A percentile compares a stretch with the other conserved stretches of the same genome.
phyloP scores from a whole-genome alignment of 2,113 vertebrate genomes.

The Mormyrus lacerda region DNA sequence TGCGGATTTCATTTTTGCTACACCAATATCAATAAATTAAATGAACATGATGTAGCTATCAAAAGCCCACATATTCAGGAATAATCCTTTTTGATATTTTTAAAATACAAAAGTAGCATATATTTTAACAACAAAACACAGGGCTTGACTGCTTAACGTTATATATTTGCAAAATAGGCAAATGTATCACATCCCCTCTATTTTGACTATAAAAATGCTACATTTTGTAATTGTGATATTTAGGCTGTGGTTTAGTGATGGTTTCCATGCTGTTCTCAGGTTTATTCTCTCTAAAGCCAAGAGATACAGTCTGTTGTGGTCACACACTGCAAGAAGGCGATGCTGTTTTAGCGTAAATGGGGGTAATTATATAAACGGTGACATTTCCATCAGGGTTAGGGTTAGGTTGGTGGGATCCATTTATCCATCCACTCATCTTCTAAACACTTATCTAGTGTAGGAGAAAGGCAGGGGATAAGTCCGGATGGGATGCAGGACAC shows the following conservation, averaged over 20 bases:
- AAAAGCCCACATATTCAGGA: not conserved
- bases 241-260: not conserved
- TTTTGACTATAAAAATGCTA: constrained; percentile 8
- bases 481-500: not conserved
- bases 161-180: constrained; percentile 1
- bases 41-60: not conserved
- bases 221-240: not conserved
- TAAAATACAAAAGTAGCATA: not conserved
- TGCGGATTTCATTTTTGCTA: not conserved
- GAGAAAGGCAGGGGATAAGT: not conserved
- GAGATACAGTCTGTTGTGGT: not conserved
- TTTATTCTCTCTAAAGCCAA: not conserved
- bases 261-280: not conserved
- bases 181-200: not conserved
- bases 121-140: not conserved
- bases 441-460: not conserved
- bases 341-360: not conserved
- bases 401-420: not conserved
- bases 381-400: not conserved
- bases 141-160: not conserved
- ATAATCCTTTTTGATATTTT: not conserved
- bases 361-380: not conserved
- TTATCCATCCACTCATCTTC: not conserved
- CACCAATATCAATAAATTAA: not conserved
- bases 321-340: not conserved